Conservation (phyloP, 1,140 invertebrate genomes). For the Venustaconcha ellipsiformis region DNA sequence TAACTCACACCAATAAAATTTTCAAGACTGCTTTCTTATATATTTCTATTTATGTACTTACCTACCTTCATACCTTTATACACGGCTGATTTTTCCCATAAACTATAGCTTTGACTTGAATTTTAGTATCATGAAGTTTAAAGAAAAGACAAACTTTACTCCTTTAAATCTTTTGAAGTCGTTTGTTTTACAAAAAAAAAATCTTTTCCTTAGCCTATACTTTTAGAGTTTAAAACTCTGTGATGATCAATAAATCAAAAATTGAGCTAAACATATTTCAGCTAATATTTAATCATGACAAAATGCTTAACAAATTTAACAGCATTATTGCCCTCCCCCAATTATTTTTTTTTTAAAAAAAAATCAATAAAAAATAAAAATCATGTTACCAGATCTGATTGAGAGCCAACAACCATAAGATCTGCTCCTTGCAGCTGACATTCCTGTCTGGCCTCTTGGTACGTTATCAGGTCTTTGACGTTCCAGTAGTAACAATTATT, state of each 20-base stretch:
- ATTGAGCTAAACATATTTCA: background rate
- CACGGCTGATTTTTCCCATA: too few relatives aligned
- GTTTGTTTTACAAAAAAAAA: too few relatives aligned
- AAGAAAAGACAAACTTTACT: too few relatives aligned
- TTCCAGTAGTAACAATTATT: constrained; percentile 31
- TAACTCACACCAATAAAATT: too few relatives aligned
- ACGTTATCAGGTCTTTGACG: constrained; percentile 12
- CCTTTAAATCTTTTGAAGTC: too few relatives aligned
- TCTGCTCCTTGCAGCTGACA: constrained; percentile 21
- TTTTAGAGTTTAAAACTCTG: too few relatives aligned
- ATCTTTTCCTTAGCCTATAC: too few relatives aligned
- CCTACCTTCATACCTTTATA: too few relatives aligned
- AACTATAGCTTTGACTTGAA: too few relatives aligned
- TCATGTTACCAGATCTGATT: constrained; percentile 13
- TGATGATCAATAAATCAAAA: background rate
- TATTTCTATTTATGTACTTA: too few relatives aligned
- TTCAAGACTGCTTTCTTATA: too few relatives aligned
- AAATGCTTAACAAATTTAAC: background rate
- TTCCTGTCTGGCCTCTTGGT: constrained; percentile 23
- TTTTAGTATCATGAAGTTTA: too few relatives aligned
- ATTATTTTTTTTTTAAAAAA: background rate
- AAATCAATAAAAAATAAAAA: background rate
- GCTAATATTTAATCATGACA: background rate
- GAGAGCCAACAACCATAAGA: constrained; percentile 15
- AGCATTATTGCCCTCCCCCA: background rate